Evolutionary conservation across 2,888 invertebrate genomes (phyloP), one percentile per base, ranked within the genome.

Genomic region (Sthenelais limicola): DNA sequence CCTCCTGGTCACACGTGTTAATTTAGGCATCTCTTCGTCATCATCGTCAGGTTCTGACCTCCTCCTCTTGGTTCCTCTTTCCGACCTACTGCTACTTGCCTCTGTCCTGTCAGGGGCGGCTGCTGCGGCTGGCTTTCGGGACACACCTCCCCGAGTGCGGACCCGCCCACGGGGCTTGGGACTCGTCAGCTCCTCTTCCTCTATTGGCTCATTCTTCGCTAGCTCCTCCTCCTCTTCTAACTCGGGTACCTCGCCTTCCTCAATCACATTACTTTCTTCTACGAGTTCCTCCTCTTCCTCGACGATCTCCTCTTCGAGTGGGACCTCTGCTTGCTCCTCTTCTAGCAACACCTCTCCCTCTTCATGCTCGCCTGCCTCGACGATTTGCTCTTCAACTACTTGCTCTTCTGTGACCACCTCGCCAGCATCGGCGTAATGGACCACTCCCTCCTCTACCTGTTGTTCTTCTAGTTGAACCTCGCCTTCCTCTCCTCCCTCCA

Each of bases 1-100:
- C 7, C 62, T 35, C 7, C 62, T 21, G 1, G 62, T 62, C 3
- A 62, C 62, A 15, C 62, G 3, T 4, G 62, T 62, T n/a, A 62
- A 21, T 43, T 33, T 62, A 28, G 62, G 62, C 62, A 62, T 62
- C 28, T 62, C 62, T 21, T 62, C 62, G 24, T 62, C 62, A 26
- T 62, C 62, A 38, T 62, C 62, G 12, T 38, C 38, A 1, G 35
- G 38, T 2, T 35, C 18, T 12, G 62, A 38, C 3, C 62, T 35
- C 1, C 38, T 35, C 1, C 62, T 35, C 24, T 62, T 62, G 3
- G 38, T 24, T 21, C 62, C 62, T 24, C 62, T 21, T 43, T 62
- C 38, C n/a, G n/a, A n/a, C n/a, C n/a, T n/a, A n/a, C n/a, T n/a
- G n/a, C n/a, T n/a, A n/a, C n/a, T n/a, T n/a, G n/a, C n/a, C n/a